A percentile compares a stretch with the other conserved stretches of the same genome.
These are phyloP conservation scores for Drosophila diplacantha DNA, from an alignment of 2,888 invertebrate species.

Conservation along the genomic window DNA sequence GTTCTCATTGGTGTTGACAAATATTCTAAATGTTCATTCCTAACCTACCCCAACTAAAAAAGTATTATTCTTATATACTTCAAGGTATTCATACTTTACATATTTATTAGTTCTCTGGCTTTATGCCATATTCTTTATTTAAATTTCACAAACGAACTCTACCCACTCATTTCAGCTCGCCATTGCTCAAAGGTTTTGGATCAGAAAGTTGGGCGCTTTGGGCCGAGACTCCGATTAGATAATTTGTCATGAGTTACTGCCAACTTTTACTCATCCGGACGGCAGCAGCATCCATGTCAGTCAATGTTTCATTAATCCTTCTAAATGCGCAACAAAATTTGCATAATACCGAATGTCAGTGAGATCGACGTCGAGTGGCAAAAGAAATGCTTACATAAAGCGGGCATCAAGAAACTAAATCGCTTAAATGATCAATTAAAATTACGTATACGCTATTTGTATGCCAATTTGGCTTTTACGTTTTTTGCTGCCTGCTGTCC, in stretches of 20 bases:
- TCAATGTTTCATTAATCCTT: constrained; percentile 39
- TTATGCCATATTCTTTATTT: not conserved
- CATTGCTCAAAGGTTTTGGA: not conserved
- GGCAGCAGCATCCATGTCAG: constrained; percentile 7
- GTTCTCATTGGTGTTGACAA: not conserved
- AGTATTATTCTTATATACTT: too few species aligned
- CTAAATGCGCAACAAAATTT: constrained; percentile 40
- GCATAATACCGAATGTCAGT: constrained; percentile 31
- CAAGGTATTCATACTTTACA: too few species aligned
- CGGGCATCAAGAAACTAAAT: constrained; percentile 47
- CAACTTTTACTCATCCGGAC: constrained; percentile 35
- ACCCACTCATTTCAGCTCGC: not conserved
- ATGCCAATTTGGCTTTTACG: constrained; percentile 52
- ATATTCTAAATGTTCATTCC: not conserved
- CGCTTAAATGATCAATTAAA: constrained; percentile 66
- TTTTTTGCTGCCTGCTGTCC: constrained; percentile 36
- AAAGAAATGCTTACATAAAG: constrained; percentile 42
- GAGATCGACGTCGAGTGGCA: constrained; percentile 11
- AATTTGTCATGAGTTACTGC: constrained; percentile 14
- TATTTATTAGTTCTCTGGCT: not conserved
- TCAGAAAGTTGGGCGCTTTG: constrained; percentile 11
- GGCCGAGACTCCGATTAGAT: constrained; percentile 11
- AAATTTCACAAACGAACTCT: constrained; percentile 4
- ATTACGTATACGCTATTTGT: constrained; percentile 72
- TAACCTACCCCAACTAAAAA: not conserved